These are phyloP conservation scores for Dryobotodes eremita DNA, from an alignment of 2,888 invertebrate genomes.

Conservation along the genomic window DNA sequence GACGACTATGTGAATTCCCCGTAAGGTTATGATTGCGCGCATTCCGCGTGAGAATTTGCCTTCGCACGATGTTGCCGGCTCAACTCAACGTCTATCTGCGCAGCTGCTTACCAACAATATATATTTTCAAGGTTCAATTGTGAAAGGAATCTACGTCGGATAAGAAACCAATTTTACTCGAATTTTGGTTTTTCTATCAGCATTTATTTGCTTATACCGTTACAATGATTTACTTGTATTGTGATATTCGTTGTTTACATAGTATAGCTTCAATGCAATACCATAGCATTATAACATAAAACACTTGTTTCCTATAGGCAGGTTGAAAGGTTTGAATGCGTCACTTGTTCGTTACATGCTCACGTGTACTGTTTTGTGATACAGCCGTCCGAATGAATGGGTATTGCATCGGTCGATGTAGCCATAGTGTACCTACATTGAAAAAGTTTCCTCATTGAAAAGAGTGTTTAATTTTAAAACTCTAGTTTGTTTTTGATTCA, in stretches of 20 bases:
- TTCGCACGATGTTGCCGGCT: constrained; percentile 73
- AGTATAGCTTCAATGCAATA: constrained; percentile 24
- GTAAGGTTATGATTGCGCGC: constrained; percentile 80
- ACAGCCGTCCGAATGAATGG: constrained; percentile 77
- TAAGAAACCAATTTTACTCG: constrained; percentile 62
- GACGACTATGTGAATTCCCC: constrained; percentile 68
- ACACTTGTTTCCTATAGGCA: constrained; percentile 27
- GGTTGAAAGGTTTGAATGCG: constrained; percentile 73
- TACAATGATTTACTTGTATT: not conserved
- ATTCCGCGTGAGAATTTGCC: constrained; percentile 84
- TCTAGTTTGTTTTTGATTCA: constrained; percentile 7
- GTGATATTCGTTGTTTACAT: constrained; percentile 34
- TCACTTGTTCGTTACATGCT: constrained; percentile 79
- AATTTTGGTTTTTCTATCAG: constrained; percentile 38
- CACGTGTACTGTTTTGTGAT: constrained; percentile 80
- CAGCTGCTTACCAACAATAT: constrained; percentile 80
- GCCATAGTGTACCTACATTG: constrained; percentile 17
- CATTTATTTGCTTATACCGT: constrained; percentile 2
- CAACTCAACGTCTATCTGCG: constrained; percentile 70
- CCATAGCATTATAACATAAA: constrained; percentile 10
- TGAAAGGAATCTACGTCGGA: constrained; percentile 79
- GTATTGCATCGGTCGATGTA: constrained; percentile 63
- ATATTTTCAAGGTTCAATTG: constrained; percentile 82
- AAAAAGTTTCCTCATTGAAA: constrained; percentile 28
- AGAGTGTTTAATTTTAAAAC: constrained; percentile 19